Percentiles rank a stretch among this genome's conserved stretches.
Evolutionary conservation across 2,888 invertebrate species (phyloP).

Genomic region (Apocheima hispidaria): DNA sequence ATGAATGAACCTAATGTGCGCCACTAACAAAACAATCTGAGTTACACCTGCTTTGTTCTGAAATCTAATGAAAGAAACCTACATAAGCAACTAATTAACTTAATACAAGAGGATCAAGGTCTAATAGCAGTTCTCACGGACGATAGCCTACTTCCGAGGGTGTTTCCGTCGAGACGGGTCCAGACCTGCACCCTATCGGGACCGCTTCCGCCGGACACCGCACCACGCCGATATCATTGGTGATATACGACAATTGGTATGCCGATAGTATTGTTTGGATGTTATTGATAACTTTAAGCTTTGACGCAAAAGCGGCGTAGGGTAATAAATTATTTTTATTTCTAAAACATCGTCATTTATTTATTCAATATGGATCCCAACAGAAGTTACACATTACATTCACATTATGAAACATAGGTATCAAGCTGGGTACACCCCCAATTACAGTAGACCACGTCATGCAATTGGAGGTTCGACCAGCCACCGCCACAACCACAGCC

Average conservation of each 20-base stretch:
- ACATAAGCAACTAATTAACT: not conserved
- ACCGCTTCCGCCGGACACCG: conserved; percentile 81
- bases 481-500: too few relatives aligned
- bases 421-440: too few relatives aligned
- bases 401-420: too few relatives aligned
- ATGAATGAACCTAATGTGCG: too few relatives aligned
- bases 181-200: conserved; percentile 73
- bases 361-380: too few relatives aligned
- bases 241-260: conserved; percentile 23
- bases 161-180: conserved; percentile 70
- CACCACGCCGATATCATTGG: conserved; percentile 44
- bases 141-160: conserved; percentile 64
- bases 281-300: conserved; percentile 1
- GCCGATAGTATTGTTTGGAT: conserved; percentile 9
- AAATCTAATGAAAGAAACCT: not conserved
- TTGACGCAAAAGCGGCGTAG: not conserved
- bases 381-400: too few relatives aligned
- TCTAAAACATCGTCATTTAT: too few relatives aligned
- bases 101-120: not conserved
- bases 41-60: too few relatives aligned
- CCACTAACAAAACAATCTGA: too few relatives aligned
- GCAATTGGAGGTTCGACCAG: too few relatives aligned
- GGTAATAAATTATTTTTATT: not conserved
- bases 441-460: too few relatives aligned
- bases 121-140: conserved; percentile 68